Base-by-base conservation (phyloP, 37 sponge, comb jelly and placozoan genomes). In the Haliclona indistincta region DNA sequence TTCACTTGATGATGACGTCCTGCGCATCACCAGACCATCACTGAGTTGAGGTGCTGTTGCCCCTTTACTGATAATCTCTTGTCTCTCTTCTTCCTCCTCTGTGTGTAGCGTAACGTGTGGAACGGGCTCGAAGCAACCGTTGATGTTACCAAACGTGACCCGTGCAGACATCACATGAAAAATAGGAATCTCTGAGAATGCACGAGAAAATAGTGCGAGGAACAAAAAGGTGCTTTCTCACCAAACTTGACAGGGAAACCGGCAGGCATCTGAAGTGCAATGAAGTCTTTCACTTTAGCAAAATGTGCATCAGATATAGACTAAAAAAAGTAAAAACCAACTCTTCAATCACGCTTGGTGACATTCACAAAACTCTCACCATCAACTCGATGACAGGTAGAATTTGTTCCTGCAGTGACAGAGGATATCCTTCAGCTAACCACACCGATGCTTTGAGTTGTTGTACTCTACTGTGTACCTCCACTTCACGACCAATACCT, bases 241-340 rank as follows among this genome's bases (percentile, higher is more conserved):
- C 95, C 93, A 71, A 99, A 85, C 68, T 91, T 99, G 53, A 99
- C 77, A 2, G 99, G 99, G 66, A 96, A 99, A 0, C 99, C 99
- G 10, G 95, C 77, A 7, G 99, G 99, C 62, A 99, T 88, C 45
- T 99, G 97, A 23, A 99, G 77, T 15, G 85, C 79, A 35, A 99
- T 90, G 71, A 99, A 99, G 37, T 99, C 99, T 62, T 89, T 83
- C 53, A 99, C 54, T 35, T 93, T 90, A 15, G 91, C 92, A 91
- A 99, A 99, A 80, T 99, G 99, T 13, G 83, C 71, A 58, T 82
- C 89, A 28, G 71, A 89, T 30, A 89, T 55, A 23, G 90, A 77
- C 91, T 85, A 54, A 25, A n/a, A n/a, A 58, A 58, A n/a, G n/a
- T n/a, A n/a, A n/a, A n/a, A n/a, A n/a, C n/a, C n/a, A n/a, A n/a